Evolutionary conservation across 2,113 vertebrate species (phyloP), one percentile per base, ranked within the genome.

Genomic region (Mirounga angustirostris): DNA sequence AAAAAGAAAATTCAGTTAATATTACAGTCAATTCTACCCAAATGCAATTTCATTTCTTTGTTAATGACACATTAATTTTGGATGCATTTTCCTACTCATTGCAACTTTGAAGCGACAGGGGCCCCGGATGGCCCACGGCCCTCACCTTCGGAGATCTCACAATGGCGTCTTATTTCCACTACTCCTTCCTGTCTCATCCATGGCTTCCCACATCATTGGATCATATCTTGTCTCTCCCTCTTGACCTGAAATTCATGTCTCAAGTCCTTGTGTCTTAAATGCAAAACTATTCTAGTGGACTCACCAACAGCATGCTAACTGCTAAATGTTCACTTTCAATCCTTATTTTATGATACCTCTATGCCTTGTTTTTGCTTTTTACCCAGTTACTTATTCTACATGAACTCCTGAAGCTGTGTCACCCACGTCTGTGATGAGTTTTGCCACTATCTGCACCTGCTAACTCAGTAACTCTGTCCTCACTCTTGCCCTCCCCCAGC

Each of bases 131-230:
- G 16, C 1, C 8, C 4, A 0, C 0, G 7, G 4, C 18, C 16
- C 18, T 74, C 18, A 15, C 2, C 13, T 1, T 4, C 0, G 0
- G 11, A 9, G 4, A 4, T 12, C 10, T 46, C 24, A 56, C 1
- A 7, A 4, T 0, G 21, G 1, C 14, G 12, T 76, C 61, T 50
- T 33, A 7, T 59, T 82, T 28, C 28, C 18, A 14, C 12, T 24
- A 12, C 9, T 63, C 18, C 14, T 85, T 36, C 16, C 36, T 4
- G 0, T 46, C 65, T 89, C 14, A 1, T 26, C 1, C 22, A 12
- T 2, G 4, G 5, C 22, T 91, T 71, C 58, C 36, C 43, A 28
- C 33, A 46, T 54, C 24, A 21, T 5, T 73, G n/a, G 4, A 10
- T 67, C 22, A 1, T 67, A 4, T 10, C 63, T 58, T 30, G 13